These are phyloP conservation scores for Chondrilla cf. caribensis DNA, from an alignment of 37 sponge, comb jelly and placozoan species.

Conservation along the genomic window DNA sequence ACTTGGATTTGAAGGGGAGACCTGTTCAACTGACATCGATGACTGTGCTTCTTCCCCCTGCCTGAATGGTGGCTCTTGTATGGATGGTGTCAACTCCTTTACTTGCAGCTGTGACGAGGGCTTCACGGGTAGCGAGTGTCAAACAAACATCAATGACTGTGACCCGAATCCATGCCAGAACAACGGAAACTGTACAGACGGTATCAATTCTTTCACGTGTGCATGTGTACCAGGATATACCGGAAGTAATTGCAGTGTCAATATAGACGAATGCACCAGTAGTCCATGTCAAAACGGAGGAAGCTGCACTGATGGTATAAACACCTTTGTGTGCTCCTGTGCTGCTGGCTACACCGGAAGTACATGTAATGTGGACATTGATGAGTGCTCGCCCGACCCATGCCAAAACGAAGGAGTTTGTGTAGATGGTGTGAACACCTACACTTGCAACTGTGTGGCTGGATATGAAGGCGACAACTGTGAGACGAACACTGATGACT, in stretches of 20 bases:
- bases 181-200: constrained; percentile 38
- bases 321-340: constrained; percentile 2
- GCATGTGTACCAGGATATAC: neutral
- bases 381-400: neutral
- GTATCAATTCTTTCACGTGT: neutral
- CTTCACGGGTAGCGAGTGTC: constrained; percentile 3
- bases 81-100: neutral
- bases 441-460: neutral
- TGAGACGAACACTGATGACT: constrained; percentile 22
- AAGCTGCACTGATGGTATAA: neutral
- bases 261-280: neutral
- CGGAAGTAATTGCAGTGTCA: neutral
- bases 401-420: neutral
- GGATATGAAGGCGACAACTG: constrained; percentile 31
- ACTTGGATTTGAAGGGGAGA: constrained; percentile 48
- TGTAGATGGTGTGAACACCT: neutral
- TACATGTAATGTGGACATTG: neutral
- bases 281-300: neutral
- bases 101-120: neutral
- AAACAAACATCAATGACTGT: constrained; percentile 39
- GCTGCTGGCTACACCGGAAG: constrained; percentile 1
- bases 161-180: constrained; percentile 30
- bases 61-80: neutral
- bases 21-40: constrained; percentile 27
- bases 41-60: neutral